A percentile compares a stretch with the other conserved stretches of the same genome.
Evolutionary conservation across 2,888 invertebrate genomes (phyloP).

Genomic region (Drosophila differens): DNA sequence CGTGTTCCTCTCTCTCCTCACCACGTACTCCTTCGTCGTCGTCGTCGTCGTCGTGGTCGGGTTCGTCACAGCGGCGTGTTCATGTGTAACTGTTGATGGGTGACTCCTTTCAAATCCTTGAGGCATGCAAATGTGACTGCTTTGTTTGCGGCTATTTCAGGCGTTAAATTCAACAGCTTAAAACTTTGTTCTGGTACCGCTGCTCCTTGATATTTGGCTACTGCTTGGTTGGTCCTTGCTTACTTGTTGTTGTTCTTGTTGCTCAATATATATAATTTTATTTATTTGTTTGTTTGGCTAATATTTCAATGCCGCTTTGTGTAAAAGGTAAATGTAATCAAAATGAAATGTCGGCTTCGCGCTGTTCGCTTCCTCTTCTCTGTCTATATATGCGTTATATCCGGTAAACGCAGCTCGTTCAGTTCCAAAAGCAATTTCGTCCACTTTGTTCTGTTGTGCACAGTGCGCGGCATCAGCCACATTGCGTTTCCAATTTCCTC

Average conservation of each 20-base stretch:
- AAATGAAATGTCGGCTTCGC: slow-evolving; percentile 58
- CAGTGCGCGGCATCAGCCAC: slow-evolving; percentile 78
- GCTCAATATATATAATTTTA: neutral
- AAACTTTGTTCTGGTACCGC: slow-evolving; percentile 19
- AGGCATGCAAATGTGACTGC: slow-evolving; percentile 61
- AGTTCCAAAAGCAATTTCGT: slow-evolving; percentile 78
- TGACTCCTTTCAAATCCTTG: slow-evolving; percentile 37
- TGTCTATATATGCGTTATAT: slow-evolving; percentile 26
- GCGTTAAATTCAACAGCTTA: slow-evolving; percentile 55
- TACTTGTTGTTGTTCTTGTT: slow-evolving; percentile 10
- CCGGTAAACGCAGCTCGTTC: slow-evolving; percentile 53
- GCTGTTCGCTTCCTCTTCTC: slow-evolving; percentile 1
- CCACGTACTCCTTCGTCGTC: slow-evolving; percentile 11
- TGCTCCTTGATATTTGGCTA: slow-evolving; percentile 26
- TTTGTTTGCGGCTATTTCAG: slow-evolving; percentile 48
- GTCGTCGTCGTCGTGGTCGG: slow-evolving; percentile 25
- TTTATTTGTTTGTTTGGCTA: slow-evolving; percentile 33
- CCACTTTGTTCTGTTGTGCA: slow-evolving; percentile 79
- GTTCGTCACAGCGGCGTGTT: slow-evolving; percentile 67
- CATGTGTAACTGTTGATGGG: slow-evolving; percentile 74
- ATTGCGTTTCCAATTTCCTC: slow-evolving; percentile 75
- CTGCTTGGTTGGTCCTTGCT: slow-evolving; percentile 23
- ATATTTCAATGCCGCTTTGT: slow-evolving; percentile 34
- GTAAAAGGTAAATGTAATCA: slow-evolving; percentile 69
- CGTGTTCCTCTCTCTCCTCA: slow-evolving; percentile 10